Evolutionary conservation across 2,888 invertebrate species (phyloP), one percentile per base, ranked within the genome.

Genomic region (Choristoneura rosaceana): DNA sequence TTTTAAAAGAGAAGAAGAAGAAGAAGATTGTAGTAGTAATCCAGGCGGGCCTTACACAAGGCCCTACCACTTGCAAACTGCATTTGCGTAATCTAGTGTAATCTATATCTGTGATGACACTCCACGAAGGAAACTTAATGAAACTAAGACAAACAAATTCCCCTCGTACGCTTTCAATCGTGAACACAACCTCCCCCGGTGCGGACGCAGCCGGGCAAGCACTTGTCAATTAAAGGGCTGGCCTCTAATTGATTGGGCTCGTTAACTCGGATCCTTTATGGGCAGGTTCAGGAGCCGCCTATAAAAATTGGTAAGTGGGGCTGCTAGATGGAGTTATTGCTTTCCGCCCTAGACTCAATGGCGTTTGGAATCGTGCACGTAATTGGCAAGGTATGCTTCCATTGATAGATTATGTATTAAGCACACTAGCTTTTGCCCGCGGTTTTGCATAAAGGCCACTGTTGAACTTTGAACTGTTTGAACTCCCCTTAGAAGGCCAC

Each of bases 181-280:
- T 25, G 47, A 25, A 62, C 33, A 12, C 25, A 38, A 38, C 38
- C 7, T 38, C 38, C 38, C 38, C 60, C 60, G 15, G 59, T 41
- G 41, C 61, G 17, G 10, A 15, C 64, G 47, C 45, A 64, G 64
- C 50, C 14, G 43, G 25, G 47, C 47, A 63, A 63, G 15, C 67
- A 71, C 67, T 68, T 68, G 62, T 71, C 71, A 71, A 64, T 64
- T 64, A 71, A 52, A 64, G 70, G 63, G 43, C 43, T 43, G 34
- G 25, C 71, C 52, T 58, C 63, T 71, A 71, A 71, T 71, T 71
- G 71, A 71, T 71, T 62, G 58, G 71, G 62, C 62, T 68, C 67
- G 67, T 67, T 71, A 66, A 67, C 71, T 71, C 14, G 47, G 55
- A 55, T 45, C 61, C 25, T 71, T 71, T 71, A 71, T 63, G 67